These are phyloP conservation scores for Chinchilla lanigera DNA, from an alignment of 2,113 vertebrate species.

Conservation along the genomic window DNA sequence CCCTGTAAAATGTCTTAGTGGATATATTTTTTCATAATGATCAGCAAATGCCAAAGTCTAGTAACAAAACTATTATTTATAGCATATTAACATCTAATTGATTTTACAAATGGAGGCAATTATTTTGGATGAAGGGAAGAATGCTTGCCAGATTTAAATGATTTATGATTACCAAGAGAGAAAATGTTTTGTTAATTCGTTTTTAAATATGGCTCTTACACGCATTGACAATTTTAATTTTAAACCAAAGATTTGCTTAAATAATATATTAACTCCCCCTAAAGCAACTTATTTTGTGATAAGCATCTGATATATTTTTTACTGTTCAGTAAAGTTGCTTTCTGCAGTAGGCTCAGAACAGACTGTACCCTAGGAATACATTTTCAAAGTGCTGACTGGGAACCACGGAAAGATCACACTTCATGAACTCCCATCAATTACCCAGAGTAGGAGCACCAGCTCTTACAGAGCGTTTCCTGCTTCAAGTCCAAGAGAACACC, in stretches of 20 bases:
- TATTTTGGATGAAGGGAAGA: conserved; percentile 79
- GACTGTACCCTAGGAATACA: conserved; percentile 56
- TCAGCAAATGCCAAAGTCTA: conserved; percentile 76
- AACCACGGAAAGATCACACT: conserved; percentile 62
- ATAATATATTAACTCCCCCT: conserved; percentile 49
- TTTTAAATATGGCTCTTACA: conserved; percentile 76
- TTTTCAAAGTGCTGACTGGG: conserved; percentile 71
- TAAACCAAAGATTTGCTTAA: conserved; percentile 75
- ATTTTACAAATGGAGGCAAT: conserved; percentile 83
- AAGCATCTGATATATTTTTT: conserved; percentile 37
- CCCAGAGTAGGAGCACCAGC: conserved; percentile 5
- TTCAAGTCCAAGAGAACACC: conserved; percentile 18
- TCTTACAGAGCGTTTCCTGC: background rate
- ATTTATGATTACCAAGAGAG: conserved; percentile 76
- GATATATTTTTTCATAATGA: conserved; percentile 78
- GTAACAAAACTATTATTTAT: conserved; percentile 82
- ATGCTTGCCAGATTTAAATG: conserved; percentile 79
- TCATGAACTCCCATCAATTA: conserved; percentile 61
- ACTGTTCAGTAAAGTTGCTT: conserved; percentile 62
- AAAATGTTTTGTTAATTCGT: conserved; percentile 78
- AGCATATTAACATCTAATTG: conserved; percentile 76
- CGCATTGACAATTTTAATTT: conserved; percentile 71
- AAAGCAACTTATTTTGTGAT: conserved; percentile 44
- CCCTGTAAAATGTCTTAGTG: conserved; percentile 70
- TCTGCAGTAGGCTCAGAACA: conserved; percentile 46